Conservation (phyloP, 2,113 vertebrate genomes). For the Pomatorhinus ruficollis region DNA sequence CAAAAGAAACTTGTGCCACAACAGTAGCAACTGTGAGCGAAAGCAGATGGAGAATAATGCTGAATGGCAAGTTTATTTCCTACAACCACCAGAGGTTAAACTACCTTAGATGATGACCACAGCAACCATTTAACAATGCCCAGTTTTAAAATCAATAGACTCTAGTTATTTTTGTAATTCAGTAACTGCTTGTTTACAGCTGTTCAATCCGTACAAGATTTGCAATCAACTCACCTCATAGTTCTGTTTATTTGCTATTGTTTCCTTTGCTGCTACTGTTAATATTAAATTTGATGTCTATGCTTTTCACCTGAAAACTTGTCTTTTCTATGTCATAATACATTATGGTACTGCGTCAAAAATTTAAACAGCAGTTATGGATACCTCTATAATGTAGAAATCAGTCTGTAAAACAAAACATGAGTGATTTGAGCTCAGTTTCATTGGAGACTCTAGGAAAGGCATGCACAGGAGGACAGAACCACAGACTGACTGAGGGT, state of each 20-base stretch:
- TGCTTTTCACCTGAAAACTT: background rate
- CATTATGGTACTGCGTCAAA: accelerated
- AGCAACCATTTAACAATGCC: background rate
- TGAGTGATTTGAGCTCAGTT: background rate
- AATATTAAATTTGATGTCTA: background rate
- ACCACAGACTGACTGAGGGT: background rate
- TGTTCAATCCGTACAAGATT: background rate
- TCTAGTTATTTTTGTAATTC: background rate
- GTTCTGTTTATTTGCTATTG: background rate
- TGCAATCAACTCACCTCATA: background rate
- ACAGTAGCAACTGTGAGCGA: background rate
- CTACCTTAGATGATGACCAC: background rate
- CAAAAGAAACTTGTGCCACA: background rate
- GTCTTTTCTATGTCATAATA: background rate
- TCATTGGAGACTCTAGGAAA: background rate
- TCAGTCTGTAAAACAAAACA: background rate
- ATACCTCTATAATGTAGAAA: background rate
- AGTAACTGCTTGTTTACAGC: background rate
- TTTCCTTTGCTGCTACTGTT: background rate
- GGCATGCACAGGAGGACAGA: background rate
- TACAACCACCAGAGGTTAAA: background rate
- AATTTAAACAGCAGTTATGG: background rate
- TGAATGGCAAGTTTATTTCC: background rate
- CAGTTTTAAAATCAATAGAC: background rate
- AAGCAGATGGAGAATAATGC: background rate